phyloP scores from a whole-genome alignment of 1,140 invertebrate species.

The Megalopta genalis region DNA sequence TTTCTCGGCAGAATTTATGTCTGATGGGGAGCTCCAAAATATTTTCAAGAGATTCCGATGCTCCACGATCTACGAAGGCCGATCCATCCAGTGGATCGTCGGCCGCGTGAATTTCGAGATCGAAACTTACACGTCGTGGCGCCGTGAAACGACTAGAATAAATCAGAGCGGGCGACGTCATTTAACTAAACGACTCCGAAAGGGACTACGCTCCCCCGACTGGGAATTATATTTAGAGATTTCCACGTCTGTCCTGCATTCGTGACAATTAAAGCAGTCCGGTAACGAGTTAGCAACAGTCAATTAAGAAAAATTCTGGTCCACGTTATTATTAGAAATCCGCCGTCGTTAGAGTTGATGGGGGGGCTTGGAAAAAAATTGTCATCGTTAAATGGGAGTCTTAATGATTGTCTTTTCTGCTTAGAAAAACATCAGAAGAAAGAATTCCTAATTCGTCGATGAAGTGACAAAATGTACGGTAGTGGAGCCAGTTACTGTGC shows the following conservation, averaged over 20 bases:
- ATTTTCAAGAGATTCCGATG: too few species aligned
- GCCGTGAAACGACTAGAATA: neutral
- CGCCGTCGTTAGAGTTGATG: neutral
- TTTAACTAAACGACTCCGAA: neutral
- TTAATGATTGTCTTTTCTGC: too few species aligned
- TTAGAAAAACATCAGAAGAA: too few species aligned
- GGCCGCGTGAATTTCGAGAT: neutral
- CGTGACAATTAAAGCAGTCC: slow-evolving; percentile 15
- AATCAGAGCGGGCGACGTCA: neutral
- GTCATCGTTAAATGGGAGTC: neutral
- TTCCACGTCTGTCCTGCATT: neutral
- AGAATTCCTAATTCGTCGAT: too few species aligned
- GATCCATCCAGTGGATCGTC: neutral
- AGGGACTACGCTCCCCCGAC: neutral
- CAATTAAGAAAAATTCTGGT: slow-evolving; percentile 25
- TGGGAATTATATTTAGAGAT: slow-evolving; percentile 21
- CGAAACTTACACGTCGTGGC: neutral
- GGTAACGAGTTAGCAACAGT: slow-evolving; percentile 29
- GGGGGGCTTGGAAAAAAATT: neutral
- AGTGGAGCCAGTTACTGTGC: too few species aligned
- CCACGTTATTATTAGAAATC: slow-evolving; percentile 26
- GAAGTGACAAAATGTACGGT: too few species aligned
- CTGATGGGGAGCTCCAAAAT: too few species aligned
- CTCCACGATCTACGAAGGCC: too few species aligned
- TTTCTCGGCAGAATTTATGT: too few species aligned